These are phyloP conservation scores for Elachura formosa DNA, from an alignment of 2,113 vertebrate species.

Conservation along the genomic window DNA sequence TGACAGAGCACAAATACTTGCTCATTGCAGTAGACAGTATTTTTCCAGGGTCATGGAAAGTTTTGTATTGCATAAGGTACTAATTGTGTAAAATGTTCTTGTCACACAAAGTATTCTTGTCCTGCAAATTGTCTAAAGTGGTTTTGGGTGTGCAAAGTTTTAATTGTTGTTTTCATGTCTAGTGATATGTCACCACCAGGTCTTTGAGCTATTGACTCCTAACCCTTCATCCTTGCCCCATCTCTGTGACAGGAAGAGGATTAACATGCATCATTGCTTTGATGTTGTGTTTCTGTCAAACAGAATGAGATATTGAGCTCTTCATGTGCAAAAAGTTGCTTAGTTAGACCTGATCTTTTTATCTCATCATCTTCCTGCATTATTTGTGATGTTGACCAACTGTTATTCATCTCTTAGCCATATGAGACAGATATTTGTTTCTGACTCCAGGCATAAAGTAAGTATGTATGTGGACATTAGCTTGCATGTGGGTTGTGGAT, in stretches of 20 bases:
- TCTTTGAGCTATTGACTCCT: neutral
- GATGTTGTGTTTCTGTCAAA: neutral
- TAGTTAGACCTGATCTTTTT: neutral
- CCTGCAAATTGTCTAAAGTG: neutral
- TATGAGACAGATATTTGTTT: neutral
- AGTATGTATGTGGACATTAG: neutral
- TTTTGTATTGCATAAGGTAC: neutral
- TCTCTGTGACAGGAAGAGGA: neutral
- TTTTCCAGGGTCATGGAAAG: conserved; percentile 1
- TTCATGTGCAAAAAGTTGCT: neutral
- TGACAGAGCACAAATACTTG: neutral
- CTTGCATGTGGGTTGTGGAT: neutral
- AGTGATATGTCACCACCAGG: neutral
- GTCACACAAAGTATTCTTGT: neutral
- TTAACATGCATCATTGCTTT: neutral
- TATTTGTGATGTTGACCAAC: neutral
- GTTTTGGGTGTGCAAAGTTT: neutral
- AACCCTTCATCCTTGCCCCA: neutral
- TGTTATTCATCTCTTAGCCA: neutral
- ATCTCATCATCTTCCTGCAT: neutral
- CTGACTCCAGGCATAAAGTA: neutral
- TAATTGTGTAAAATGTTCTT: neutral
- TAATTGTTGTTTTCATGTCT: neutral
- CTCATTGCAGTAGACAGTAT: neutral
- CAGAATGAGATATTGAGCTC: neutral